Percentiles rank a stretch among this genome's conserved stretches.
phyloP scores from a whole-genome alignment of 2,888 invertebrate species.

The Actias luna region DNA sequence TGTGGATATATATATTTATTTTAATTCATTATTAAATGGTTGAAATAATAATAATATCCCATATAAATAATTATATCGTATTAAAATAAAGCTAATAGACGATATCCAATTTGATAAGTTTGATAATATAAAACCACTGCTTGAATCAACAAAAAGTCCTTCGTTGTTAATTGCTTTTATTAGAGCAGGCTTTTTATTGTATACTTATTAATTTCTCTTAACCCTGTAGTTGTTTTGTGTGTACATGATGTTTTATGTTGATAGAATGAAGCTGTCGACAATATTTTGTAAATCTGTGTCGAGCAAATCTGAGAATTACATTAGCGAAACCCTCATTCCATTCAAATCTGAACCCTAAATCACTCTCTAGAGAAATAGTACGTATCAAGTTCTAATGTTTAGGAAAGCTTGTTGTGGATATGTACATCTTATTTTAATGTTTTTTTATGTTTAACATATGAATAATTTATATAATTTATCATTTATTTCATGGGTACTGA shows the following conservation, averaged over 20 bases:
- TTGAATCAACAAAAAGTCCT: background rate
- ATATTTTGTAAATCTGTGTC: constrained; percentile 47
- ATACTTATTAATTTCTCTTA: background rate
- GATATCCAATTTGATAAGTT: background rate
- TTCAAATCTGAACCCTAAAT: constrained; percentile 53
- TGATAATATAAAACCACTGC: too few species aligned
- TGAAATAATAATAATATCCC: too few species aligned
- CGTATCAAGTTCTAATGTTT: constrained; percentile 26
- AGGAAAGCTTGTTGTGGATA: background rate
- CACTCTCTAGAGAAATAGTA: constrained; percentile 34
- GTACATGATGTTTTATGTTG: background rate
- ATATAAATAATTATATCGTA: too few species aligned
- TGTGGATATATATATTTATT: too few species aligned
- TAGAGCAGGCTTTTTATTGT: background rate
- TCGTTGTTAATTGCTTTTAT: background rate
- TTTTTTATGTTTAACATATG: too few species aligned
- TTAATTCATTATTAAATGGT: too few species aligned
- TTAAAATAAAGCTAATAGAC: too few species aligned
- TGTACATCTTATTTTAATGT: background rate
- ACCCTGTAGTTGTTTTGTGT: background rate
- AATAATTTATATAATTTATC: background rate
- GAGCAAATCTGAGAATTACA: constrained; percentile 54
- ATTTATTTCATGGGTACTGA: too few species aligned
- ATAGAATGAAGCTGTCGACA: background rate
- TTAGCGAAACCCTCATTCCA: constrained; percentile 54